Conservation (phyloP, 1,140 invertebrate genomes). For the Tachypleus tridentatus region DNA sequence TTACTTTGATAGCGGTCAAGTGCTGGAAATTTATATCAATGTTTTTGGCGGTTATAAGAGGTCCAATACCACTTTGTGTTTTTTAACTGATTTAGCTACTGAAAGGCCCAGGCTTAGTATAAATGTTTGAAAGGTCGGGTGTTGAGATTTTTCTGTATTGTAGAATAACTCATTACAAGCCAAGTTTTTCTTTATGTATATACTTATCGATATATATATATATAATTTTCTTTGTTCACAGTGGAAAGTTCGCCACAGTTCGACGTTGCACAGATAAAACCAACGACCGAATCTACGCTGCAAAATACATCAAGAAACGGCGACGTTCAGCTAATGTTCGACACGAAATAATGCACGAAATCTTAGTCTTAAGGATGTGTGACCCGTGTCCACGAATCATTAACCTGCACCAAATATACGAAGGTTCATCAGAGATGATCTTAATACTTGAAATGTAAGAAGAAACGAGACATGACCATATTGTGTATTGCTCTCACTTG, state of each 20-base stretch:
- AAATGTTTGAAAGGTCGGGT: too few relatives aligned
- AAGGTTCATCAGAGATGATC: constrained; percentile 65
- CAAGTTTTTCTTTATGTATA: too few relatives aligned
- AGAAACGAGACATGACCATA: not conserved
- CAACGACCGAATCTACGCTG: constrained; percentile 74
- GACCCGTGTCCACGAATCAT: constrained; percentile 64
- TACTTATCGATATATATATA: too few relatives aligned
- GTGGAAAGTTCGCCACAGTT: constrained; percentile 91
- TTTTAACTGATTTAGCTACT: too few relatives aligned
- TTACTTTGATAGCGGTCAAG: too few relatives aligned
- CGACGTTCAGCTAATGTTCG: constrained; percentile 61
- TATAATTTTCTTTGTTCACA: constrained; percentile 35
- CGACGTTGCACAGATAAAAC: constrained; percentile 67
- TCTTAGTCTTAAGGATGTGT: constrained; percentile 74
- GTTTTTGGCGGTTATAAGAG: too few relatives aligned
- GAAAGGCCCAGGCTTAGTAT: too few relatives aligned
- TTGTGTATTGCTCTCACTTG: too few relatives aligned
- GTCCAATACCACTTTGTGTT: too few relatives aligned
- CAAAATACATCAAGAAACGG: constrained; percentile 85
- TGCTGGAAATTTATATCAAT: too few relatives aligned
- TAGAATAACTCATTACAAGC: too few relatives aligned
- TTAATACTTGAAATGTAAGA: constrained; percentile 77
- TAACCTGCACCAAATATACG: constrained; percentile 72
- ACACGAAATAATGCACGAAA: constrained; percentile 71
- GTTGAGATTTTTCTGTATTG: too few relatives aligned